These are phyloP conservation scores for Cataglyphis cursor DNA, from an alignment of 2,888 invertebrate genomes.

Conservation along the genomic window DNA sequence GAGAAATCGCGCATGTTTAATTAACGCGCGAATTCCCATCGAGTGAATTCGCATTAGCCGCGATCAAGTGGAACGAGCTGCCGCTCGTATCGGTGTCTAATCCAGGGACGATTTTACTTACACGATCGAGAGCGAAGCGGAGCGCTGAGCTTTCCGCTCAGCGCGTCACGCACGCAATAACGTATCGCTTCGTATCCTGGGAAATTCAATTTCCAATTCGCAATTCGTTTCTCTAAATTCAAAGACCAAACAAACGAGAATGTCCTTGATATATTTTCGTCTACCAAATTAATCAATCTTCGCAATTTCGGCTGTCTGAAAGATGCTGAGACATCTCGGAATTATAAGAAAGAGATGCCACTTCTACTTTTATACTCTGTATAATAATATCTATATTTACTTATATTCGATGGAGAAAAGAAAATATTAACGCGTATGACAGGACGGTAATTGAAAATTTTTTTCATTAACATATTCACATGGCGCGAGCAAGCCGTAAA, in stretches of 20 bases:
- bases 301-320: background rate
- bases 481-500: conserved; percentile 21
- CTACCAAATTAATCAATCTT: background rate
- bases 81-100: conserved; percentile 27
- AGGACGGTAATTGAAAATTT: conserved; percentile 40
- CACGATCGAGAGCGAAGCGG: conserved; percentile 13
- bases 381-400: background rate
- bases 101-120: conserved; percentile 19
- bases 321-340: background rate
- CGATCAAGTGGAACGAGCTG: conserved; percentile 19
- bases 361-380: background rate
- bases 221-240: background rate
- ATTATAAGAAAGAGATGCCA: background rate
- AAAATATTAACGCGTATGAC: conserved; percentile 15
- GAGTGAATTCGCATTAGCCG: conserved; percentile 36
- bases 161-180: background rate
- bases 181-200: background rate
- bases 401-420: background rate
- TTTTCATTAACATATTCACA: conserved; percentile 39
- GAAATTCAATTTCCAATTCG: conserved; percentile 17
- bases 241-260: background rate
- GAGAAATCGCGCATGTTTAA: conserved; percentile 52
- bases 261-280: background rate
- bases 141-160: background rate
- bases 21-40: conserved; percentile 40